These are phyloP conservation scores for Palythoa caribaeorum DNA, from an alignment of 92 coral and sea anemone species.

Conservation along the genomic window DNA sequence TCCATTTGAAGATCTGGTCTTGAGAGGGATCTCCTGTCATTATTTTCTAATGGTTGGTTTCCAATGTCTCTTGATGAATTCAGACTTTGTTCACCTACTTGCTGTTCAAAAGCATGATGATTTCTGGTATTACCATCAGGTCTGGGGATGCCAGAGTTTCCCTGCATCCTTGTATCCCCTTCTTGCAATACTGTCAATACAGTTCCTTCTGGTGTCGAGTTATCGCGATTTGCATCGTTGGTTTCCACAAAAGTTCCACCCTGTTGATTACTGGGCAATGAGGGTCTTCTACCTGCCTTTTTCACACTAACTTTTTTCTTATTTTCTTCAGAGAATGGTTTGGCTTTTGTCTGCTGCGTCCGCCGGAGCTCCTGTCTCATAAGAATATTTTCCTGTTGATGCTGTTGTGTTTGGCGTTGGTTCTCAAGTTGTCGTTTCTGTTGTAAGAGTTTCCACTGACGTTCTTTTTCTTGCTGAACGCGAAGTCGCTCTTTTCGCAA, in stretches of 20 bases:
- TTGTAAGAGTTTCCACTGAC: slow-evolving; percentile 98
- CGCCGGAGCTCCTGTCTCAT: slow-evolving; percentile 86
- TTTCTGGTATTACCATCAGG: slow-evolving; percentile 6
- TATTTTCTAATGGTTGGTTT: slow-evolving; percentile 22
- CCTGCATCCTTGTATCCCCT: slow-evolving; percentile 32
- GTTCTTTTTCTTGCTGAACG: slow-evolving; percentile 94
- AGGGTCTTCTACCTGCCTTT: slow-evolving; percentile 50
- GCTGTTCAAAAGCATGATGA: neutral
- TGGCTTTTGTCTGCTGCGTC: slow-evolving; percentile 83
- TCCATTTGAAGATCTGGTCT: slow-evolving; percentile 27
- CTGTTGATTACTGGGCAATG: slow-evolving; percentile 29
- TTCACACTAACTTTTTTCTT: slow-evolving; percentile 76
- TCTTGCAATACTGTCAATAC: slow-evolving; percentile 41
- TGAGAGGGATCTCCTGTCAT: slow-evolving; percentile 5
- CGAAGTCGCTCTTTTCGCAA: slow-evolving; percentile 80
- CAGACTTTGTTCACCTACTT: neutral
- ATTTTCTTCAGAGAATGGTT: slow-evolving; percentile 77
- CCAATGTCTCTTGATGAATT: neutral
- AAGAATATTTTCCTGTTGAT: slow-evolving; percentile 84
- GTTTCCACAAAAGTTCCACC: slow-evolving; percentile 22
- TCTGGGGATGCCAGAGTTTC: neutral
- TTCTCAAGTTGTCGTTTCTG: slow-evolving; percentile 94
- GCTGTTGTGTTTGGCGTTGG: slow-evolving; percentile 94
- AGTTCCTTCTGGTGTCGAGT: slow-evolving; percentile 19
- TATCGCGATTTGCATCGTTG: slow-evolving; percentile 35